A percentile compares a stretch with the other conserved stretches of the same genome.
phyloP scores from a whole-genome alignment of 2,113 vertebrate species.

The Azemiops feae region DNA sequence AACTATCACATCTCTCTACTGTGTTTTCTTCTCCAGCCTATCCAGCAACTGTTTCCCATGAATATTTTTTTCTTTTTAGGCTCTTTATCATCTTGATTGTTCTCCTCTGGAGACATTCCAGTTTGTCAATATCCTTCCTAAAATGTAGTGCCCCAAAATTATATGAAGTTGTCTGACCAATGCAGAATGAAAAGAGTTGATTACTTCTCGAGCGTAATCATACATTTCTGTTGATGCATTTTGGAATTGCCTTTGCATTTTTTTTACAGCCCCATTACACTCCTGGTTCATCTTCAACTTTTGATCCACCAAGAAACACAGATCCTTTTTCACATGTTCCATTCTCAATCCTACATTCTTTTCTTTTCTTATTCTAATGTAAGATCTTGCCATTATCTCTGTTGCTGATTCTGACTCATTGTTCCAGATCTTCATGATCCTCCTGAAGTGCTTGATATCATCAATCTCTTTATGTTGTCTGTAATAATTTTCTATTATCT shows the following conservation, averaged over 20 bases:
- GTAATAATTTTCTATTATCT: neutral
- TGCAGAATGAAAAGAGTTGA: neutral
- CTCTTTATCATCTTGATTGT: neutral
- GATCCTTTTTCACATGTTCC: neutral
- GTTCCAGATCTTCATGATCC: neutral
- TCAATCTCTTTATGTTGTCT: neutral
- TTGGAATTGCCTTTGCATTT: neutral
- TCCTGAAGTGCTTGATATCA: neutral
- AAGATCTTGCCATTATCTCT: neutral
- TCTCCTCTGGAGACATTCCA: neutral
- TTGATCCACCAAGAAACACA: neutral
- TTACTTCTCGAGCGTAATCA: neutral
- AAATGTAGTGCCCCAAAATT: neutral
- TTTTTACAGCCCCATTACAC: neutral
- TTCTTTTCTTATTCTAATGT: neutral
- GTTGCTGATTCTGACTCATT: neutral
- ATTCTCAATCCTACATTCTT: neutral
- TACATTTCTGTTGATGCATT: neutral
- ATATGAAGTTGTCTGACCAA: neutral
- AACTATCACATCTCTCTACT: neutral
- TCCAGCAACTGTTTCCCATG: neutral
- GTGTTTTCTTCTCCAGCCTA: neutral
- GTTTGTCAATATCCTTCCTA: neutral
- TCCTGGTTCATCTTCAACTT: neutral
- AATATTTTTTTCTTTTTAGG: neutral